A percentile compares a stretch with the other conserved stretches of the same genome.
These are phyloP conservation scores for Osedax fenrisi DNA, from an alignment of 2,888 invertebrate species.

Conservation along the genomic window DNA sequence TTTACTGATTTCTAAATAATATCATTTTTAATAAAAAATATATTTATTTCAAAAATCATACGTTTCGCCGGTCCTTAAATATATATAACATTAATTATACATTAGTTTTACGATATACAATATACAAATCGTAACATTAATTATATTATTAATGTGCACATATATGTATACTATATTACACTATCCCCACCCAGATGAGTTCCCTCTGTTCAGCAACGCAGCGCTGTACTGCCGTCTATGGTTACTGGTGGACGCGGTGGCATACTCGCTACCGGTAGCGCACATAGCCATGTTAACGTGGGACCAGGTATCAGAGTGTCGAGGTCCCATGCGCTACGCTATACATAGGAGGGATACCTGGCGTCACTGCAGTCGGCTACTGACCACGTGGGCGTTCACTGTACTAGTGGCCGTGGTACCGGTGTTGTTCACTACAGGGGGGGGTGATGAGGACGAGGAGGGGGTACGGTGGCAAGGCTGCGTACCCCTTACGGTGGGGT, in stretches of 20 bases:
- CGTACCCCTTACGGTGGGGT: neutral
- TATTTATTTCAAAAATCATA: too few relatives aligned
- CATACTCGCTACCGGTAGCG: constrained; percentile 32
- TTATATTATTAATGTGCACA: too few relatives aligned
- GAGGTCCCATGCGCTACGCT: constrained; percentile 35
- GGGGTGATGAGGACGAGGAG: neutral
- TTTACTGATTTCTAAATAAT: too few relatives aligned
- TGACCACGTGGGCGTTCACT: neutral
- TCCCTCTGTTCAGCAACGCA: neutral
- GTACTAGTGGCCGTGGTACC: neutral
- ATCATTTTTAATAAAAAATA: too few relatives aligned
- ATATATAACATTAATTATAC: too few relatives aligned
- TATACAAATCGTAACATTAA: too few relatives aligned
- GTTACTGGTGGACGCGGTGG: constrained; percentile 34
- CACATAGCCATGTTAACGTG: constrained; percentile 35
- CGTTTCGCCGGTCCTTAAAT: too few relatives aligned
- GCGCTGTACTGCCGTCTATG: constrained; percentile 29
- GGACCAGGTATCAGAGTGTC: constrained; percentile 31
- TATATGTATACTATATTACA: too few relatives aligned
- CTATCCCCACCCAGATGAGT: too few relatives aligned
- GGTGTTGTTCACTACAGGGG: neutral
- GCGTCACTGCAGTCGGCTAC: neutral
- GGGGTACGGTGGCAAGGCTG: neutral
- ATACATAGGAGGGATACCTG: neutral
- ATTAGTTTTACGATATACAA: too few relatives aligned